Conservation (phyloP, 92 coral and sea anemone genomes). For the Phymanthus crucifer region DNA sequence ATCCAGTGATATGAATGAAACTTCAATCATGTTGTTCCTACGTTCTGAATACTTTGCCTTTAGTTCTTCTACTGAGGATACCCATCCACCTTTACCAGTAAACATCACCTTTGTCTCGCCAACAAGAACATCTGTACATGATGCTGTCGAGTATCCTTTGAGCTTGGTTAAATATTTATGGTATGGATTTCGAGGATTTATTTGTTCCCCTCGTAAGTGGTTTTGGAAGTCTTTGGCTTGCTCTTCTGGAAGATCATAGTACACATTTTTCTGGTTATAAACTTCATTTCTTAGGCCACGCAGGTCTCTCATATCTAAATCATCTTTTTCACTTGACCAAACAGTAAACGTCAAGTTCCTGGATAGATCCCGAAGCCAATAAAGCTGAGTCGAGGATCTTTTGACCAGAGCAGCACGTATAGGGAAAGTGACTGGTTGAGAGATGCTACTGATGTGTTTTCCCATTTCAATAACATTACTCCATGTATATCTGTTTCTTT, state of each 20-base stretch:
- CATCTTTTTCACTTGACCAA: constrained; percentile 71
- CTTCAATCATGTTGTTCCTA: not conserved
- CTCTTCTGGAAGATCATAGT: constrained; percentile 75
- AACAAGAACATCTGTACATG: constrained; percentile 63
- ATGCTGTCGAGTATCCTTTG: constrained; percentile 20
- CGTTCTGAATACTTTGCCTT: not conserved
- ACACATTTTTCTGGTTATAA: constrained; percentile 62
- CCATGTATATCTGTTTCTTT: constrained; percentile 57
- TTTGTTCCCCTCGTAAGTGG: constrained; percentile 12
- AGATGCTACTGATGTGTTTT: constrained; percentile 35
- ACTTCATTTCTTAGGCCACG: constrained; percentile 49
- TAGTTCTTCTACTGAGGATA: constrained; percentile 32
- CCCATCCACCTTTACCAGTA: constrained; percentile 69
- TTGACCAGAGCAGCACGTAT: constrained; percentile 71
- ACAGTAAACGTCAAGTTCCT: constrained; percentile 71
- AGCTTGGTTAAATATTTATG: not conserved
- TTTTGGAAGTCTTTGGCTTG: constrained; percentile 47
- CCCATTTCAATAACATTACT: constrained; percentile 71
- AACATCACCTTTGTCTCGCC: constrained; percentile 70
- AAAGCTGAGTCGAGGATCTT: constrained; percentile 62
- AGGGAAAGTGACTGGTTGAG: constrained; percentile 82
- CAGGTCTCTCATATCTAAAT: constrained; percentile 59
- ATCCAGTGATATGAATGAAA: constrained; percentile 25
- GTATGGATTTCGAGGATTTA: not conserved
- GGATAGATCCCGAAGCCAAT: constrained; percentile 75